These are phyloP conservation scores for Bovichtus variegatus DNA, from an alignment of 2,797 vertebrate genomes.

Conservation along the genomic window DNA sequence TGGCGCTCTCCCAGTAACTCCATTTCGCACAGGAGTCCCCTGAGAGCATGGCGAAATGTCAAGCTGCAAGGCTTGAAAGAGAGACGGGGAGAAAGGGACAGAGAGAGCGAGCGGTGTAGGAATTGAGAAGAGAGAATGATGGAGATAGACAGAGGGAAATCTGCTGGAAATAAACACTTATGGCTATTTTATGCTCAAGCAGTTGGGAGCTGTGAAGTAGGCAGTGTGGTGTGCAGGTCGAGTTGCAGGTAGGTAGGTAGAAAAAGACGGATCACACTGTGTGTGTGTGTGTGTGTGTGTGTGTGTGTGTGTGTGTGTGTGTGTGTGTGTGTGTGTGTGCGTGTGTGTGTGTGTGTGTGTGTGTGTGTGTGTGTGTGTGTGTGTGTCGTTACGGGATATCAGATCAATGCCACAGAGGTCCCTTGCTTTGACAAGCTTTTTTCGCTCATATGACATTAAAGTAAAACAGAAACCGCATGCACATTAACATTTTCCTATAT, in stretches of 20 bases:
- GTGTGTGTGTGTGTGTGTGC: neutral
- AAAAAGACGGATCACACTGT: neutral
- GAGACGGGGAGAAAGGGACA: conserved; percentile 73
- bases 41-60: conserved; percentile 97
- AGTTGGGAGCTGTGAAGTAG: conserved; percentile 85
- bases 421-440: neutral
- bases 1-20: conserved; percentile 97
- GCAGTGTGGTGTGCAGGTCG: conserved; percentile 25
- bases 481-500: conserved; percentile 1
- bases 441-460: neutral
- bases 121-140: conserved; percentile 65
- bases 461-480: neutral
- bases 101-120: conserved; percentile 40
- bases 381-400: neutral
- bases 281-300: neutral
- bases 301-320: neutral
- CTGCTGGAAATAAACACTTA: conserved; percentile 98
- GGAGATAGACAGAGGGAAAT: conserved; percentile 88
- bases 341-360: neutral
- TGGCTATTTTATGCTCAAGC: conserved; percentile 93
- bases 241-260: conserved; percentile 31
- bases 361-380: neutral
- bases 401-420: conserved; percentile 10
- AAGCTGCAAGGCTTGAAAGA: conserved; percentile 88
- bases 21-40: conserved; percentile 96